Percentiles rank a stretch among this genome's conserved stretches.
Evolutionary conservation across 2,888 invertebrate species (phyloP).

Genomic region (Osmoderma eremita): DNA sequence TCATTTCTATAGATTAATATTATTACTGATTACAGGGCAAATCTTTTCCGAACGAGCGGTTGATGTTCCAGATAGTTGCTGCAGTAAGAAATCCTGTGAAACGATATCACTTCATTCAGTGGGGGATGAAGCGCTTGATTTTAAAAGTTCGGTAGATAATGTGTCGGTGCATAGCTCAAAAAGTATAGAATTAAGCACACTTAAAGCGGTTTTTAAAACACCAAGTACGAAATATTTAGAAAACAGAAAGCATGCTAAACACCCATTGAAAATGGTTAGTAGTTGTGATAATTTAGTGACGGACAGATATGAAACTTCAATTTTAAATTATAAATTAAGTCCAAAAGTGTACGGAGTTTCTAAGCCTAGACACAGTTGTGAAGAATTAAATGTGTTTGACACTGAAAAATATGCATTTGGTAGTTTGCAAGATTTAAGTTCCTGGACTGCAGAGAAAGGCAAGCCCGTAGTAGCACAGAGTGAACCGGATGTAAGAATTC

Average conservation of each 20-base stretch:
- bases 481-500: slow-evolving; percentile 72
- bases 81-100: slow-evolving; percentile 52
- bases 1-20: too few relatives aligned
- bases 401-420: slow-evolving; percentile 66
- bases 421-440: slow-evolving; percentile 73
- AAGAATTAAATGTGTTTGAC: slow-evolving; percentile 57
- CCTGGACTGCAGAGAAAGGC: slow-evolving; percentile 48
- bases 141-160: slow-evolving; percentile 65
- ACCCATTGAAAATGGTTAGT: slow-evolving; percentile 53
- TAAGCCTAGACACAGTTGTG: slow-evolving; percentile 60
- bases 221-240: slow-evolving; percentile 55
- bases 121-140: slow-evolving; percentile 50
- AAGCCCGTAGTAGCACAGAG: slow-evolving; percentile 66
- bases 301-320: slow-evolving; percentile 56
- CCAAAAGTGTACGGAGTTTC: slow-evolving; percentile 73
- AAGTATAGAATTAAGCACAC: slow-evolving; percentile 65
- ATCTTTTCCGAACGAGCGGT: slow-evolving; percentile 57
- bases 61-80: slow-evolving; percentile 57
- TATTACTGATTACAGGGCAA: slow-evolving; percentile 1
- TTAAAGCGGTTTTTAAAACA: slow-evolving; percentile 58
- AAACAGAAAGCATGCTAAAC: slow-evolving; percentile 53
- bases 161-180: slow-evolving; percentile 70
- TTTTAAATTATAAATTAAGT: slow-evolving; percentile 68
- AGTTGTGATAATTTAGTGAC: slow-evolving; percentile 58
- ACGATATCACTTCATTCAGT: slow-evolving; percentile 51